A percentile compares a stretch with the other conserved stretches of the same genome.
phyloP scores from a whole-genome alignment of 2,113 vertebrate species.

The Mobula birostris region DNA sequence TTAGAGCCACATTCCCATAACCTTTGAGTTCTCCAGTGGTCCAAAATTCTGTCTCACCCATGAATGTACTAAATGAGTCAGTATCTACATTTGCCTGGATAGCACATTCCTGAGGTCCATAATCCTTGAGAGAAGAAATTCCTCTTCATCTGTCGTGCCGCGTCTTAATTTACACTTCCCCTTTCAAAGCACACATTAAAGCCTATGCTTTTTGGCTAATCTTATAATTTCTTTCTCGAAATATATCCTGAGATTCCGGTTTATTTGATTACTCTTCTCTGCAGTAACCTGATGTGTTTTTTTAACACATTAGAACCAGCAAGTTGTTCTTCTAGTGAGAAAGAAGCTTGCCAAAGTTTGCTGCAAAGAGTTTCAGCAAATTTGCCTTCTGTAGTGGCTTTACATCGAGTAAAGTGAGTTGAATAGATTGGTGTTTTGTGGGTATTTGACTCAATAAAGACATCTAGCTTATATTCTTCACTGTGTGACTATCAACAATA shows the following conservation, averaged over 20 bases:
- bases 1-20: no score
- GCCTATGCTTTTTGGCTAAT: neutral
- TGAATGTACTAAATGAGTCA: no score
- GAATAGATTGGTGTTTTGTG: neutral
- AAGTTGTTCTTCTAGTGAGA: neutral
- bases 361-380: neutral
- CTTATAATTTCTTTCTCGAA: neutral
- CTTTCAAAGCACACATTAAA: neutral
- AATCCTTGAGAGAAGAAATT: no score
- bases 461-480: neutral
- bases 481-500: neutral
- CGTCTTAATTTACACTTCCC: neutral
- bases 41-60: no score
- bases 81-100: no score
- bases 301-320: neutral
- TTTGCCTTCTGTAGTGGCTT: neutral
- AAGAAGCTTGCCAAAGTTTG: neutral
- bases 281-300: neutral
- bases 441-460: neutral
- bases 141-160: neutral
- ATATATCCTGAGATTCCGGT: neutral
- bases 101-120: no score
- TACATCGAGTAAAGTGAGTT: neutral
- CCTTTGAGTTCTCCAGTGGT: no score
- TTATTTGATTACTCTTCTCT: neutral